Percentiles rank a stretch among this genome's conserved stretches.
These are phyloP conservation scores for Caenorhabditis uteleia DNA, from an alignment of 2,888 invertebrate species.

Conservation along the genomic window DNA sequence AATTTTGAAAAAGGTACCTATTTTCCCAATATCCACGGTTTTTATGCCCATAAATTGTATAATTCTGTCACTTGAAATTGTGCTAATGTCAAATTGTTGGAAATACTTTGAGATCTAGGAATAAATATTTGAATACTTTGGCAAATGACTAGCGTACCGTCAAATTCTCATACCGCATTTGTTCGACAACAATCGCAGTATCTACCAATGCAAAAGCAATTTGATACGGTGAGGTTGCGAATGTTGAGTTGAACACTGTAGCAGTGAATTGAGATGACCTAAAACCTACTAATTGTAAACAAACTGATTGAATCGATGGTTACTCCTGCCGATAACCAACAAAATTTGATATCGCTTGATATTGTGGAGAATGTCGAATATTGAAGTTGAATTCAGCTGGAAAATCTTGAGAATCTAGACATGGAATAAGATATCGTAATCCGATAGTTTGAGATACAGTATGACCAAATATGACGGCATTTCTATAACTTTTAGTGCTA, in stretches of 20 bases:
- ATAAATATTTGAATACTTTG: neutral
- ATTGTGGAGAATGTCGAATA: conserved; percentile 20
- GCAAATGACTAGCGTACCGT: conserved; percentile 7
- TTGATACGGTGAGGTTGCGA: conserved; percentile 13
- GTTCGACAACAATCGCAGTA: conserved; percentile 4
- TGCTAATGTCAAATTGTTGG: conserved; percentile 6
- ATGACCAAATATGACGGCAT: conserved; percentile 25
- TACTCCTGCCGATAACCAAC: conserved; percentile 14
- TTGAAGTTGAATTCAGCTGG: conserved; percentile 39
- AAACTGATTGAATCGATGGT: too few relatives aligned
- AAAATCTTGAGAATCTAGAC: conserved; percentile 37
- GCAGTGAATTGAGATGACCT: conserved; percentile 10
- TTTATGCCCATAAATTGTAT: conserved; percentile 31
- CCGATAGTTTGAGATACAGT: conserved; percentile 14
- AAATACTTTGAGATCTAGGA: conserved; percentile 33
- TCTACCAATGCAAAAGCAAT: conserved; percentile 26
- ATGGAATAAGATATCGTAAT: conserved; percentile 37
- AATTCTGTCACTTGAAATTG: conserved; percentile 23
- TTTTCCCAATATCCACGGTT: conserved; percentile 24
- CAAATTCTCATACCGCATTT: conserved; percentile 12
- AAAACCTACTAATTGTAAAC: neutral
- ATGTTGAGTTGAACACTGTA: conserved; percentile 20
- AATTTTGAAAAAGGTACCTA: conserved; percentile 8
- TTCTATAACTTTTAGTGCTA: conserved; percentile 6
- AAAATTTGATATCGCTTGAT: conserved; percentile 31